Conservation (phyloP, 2,888 invertebrate species). For the Orgyia antiqua region DNA sequence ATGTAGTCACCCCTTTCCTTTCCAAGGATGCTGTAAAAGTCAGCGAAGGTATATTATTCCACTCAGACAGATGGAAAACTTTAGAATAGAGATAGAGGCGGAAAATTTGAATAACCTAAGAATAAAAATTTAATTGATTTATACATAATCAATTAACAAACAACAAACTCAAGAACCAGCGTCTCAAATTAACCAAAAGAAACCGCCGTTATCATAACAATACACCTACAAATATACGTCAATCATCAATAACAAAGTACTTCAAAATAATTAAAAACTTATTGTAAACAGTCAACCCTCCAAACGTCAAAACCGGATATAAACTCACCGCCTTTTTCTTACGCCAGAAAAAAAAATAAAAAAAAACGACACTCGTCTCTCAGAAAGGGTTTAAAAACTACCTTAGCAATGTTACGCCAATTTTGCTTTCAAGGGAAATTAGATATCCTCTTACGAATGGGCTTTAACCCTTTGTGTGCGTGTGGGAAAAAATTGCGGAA, state of each 20-base stretch:
- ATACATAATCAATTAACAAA: too few relatives aligned
- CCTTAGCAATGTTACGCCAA: conserved; percentile 73
- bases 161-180: not conserved
- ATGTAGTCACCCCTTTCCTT: too few relatives aligned
- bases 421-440: conserved; percentile 76
- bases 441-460: conserved; percentile 72
- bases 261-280: conserved; percentile 74
- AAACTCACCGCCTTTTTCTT: conserved; percentile 79
- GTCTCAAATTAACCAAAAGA: conserved; percentile 21
- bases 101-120: too few relatives aligned
- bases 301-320: conserved; percentile 73
- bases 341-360: conserved; percentile 53
- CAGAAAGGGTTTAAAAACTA: conserved; percentile 13
- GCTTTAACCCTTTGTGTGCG: conserved; percentile 61
- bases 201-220: conserved; percentile 46
- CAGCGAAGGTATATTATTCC: too few relatives aligned
- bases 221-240: conserved; percentile 32
- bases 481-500: conserved; percentile 64
- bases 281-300: conserved; percentile 66
- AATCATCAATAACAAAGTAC: conserved; percentile 55
- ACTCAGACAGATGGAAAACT: too few relatives aligned
- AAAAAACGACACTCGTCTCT: conserved; percentile 14
- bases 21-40: too few relatives aligned
- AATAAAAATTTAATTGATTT: too few relatives aligned
- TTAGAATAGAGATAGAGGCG: too few relatives aligned